Evolutionary conservation across 1,140 invertebrate species (phyloP).

Genomic region (Leptinotarsa defecta): DNA sequence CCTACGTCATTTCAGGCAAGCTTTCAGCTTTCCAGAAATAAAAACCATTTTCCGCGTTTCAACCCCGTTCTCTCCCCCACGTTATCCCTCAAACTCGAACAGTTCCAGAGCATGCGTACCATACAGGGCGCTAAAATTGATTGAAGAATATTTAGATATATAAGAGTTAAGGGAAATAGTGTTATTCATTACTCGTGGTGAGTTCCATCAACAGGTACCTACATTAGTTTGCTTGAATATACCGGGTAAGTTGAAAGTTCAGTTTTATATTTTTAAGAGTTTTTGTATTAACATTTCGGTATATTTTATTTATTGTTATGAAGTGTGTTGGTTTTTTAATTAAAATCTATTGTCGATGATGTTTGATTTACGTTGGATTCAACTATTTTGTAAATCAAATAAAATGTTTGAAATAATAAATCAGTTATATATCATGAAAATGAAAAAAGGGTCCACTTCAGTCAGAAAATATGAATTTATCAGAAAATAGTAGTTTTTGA

Average conservation of each 20-base stretch:
- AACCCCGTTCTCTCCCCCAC: not conserved
- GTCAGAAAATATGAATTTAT: too few relatives aligned
- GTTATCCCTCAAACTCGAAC: constrained; percentile 5
- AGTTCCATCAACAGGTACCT: constrained; percentile 28
- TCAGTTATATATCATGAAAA: too few relatives aligned
- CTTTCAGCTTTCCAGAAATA: not conserved
- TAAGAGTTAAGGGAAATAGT: constrained; percentile 23
- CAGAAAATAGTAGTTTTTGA: too few relatives aligned
- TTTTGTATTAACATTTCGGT: too few relatives aligned
- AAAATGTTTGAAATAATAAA: too few relatives aligned
- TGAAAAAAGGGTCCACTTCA: too few relatives aligned
- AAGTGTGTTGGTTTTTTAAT: too few relatives aligned
- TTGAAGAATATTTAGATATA: constrained; percentile 28
- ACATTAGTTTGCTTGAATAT: not conserved
- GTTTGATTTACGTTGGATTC: too few relatives aligned
- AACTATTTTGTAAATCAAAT: too few relatives aligned
- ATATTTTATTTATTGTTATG: too few relatives aligned
- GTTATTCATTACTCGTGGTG: constrained; percentile 27
- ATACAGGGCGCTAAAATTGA: constrained; percentile 30
- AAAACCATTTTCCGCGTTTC: constrained; percentile 14
- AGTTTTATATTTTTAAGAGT: too few relatives aligned
- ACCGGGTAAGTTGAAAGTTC: constrained; percentile 1
- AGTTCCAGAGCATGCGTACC: constrained; percentile 17
- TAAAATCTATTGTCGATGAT: too few relatives aligned
- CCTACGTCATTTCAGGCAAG: not conserved